Conservation (phyloP, 1,140 invertebrate species). For the Drosophila gunungcola region DNA sequence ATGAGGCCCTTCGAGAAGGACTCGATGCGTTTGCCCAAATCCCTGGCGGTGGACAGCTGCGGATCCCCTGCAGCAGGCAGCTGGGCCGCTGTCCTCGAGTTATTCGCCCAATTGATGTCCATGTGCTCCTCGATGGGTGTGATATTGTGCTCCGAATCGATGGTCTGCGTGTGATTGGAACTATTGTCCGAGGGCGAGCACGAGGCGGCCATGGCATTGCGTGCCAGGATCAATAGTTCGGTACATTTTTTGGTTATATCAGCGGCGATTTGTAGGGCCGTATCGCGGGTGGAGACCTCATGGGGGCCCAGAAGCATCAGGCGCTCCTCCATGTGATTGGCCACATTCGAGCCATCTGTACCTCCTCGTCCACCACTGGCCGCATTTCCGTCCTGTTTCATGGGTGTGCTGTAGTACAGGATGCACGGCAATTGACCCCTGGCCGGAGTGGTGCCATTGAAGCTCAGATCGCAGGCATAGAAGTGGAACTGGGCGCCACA, state of each 20-base stretch:
- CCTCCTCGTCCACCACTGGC: neutral
- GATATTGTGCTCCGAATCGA: slow-evolving; percentile 84
- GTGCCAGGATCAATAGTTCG: slow-evolving; percentile 89
- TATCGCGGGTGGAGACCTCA: slow-evolving; percentile 78
- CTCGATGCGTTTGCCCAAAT: slow-evolving; percentile 82
- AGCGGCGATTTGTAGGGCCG: slow-evolving; percentile 86
- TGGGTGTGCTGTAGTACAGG: slow-evolving; percentile 91
- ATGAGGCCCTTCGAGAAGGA: slow-evolving; percentile 84
- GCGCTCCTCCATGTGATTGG: slow-evolving; percentile 10
- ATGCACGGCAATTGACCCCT: slow-evolving; percentile 98
- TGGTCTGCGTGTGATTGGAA: slow-evolving; percentile 87
- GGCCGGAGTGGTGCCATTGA: slow-evolving; percentile 96
- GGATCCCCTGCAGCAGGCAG: slow-evolving; percentile 61
- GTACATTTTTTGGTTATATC: slow-evolving; percentile 90
- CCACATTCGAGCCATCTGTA: neutral
- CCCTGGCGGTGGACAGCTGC: slow-evolving; percentile 71
- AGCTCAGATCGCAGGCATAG: slow-evolving; percentile 95
- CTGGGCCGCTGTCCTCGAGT: slow-evolving; percentile 71
- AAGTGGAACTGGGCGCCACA: slow-evolving; percentile 97
- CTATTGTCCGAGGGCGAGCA: slow-evolving; percentile 85
- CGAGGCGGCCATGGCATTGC: slow-evolving; percentile 86
- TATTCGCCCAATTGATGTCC: slow-evolving; percentile 84
- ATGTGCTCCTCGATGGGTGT: slow-evolving; percentile 85
- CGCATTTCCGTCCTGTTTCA: slow-evolving; percentile 57
- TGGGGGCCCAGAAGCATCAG: slow-evolving; percentile 32